These are phyloP conservation scores for Parasteatoda lunata DNA, from an alignment of 2,888 invertebrate species.

Conservation along the genomic window DNA sequence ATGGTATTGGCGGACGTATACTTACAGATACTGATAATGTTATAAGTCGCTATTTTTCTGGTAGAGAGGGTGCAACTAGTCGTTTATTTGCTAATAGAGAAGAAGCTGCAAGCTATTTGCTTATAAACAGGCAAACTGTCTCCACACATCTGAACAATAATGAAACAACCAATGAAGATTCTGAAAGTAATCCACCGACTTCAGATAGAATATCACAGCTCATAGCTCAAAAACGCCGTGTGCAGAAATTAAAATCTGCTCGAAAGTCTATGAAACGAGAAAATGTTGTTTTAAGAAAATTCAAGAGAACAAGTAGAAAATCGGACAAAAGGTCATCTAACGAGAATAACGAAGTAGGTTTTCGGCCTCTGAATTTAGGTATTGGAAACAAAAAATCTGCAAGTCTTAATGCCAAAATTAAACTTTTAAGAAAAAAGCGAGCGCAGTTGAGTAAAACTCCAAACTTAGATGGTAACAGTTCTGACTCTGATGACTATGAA, in stretches of 20 bases:
- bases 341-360: neutral
- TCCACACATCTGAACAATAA: too few species aligned
- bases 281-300: neutral
- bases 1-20: too few species aligned
- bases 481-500: conserved; percentile 57
- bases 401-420: conserved; percentile 41
- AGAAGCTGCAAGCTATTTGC: neutral
- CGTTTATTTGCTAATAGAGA: neutral
- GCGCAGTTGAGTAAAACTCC: conserved; percentile 22
- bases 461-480: conserved; percentile 14
- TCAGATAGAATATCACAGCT: conserved; percentile 60
- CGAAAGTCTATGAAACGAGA: conserved; percentile 5
- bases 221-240: conserved; percentile 58
- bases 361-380: neutral
- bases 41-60: too few species aligned
- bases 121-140: neutral
- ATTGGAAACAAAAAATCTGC: neutral
- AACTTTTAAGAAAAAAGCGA: conserved; percentile 26
- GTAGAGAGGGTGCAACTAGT: neutral
- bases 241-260: conserved; percentile 34
- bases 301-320: neutral
- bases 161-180: neutral
- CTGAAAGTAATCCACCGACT: neutral
- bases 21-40: too few species aligned
- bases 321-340: neutral